phyloP scores from a whole-genome alignment of 1,140 invertebrate species.

The Eciton burchellii region DNA sequence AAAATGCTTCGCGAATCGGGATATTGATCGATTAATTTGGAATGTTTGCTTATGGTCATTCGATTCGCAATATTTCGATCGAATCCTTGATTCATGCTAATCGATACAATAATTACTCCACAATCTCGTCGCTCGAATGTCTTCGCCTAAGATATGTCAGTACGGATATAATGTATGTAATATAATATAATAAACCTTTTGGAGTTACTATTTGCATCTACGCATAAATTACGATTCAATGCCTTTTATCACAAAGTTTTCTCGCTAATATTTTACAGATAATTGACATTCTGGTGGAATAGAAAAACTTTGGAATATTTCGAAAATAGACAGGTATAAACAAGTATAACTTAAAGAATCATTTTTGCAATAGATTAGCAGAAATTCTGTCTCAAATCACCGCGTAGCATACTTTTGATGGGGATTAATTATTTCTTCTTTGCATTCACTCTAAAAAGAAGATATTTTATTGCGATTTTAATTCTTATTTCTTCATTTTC shows the following conservation, averaged over 20 bases:
- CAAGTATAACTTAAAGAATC: not conserved
- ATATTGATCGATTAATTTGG: constrained; percentile 1
- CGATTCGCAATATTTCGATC: constrained; percentile 1
- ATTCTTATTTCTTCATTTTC: too few species aligned
- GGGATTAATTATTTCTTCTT: not conserved
- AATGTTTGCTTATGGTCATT: not conserved
- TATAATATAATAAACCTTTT: constrained; percentile 56
- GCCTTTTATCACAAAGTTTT: not conserved
- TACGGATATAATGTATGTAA: constrained; percentile 55
- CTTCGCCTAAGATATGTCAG: constrained; percentile 20
- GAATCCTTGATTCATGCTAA: not conserved
- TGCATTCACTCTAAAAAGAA: too few species aligned
- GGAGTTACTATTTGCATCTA: constrained; percentile 29
- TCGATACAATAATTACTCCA: too few species aligned
- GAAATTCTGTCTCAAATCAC: not conserved
- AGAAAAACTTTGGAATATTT: too few species aligned
- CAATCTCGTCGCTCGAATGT: constrained; percentile 23
- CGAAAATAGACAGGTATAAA: not conserved
- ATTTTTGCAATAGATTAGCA: constrained; percentile 9
- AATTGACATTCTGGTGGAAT: too few species aligned
- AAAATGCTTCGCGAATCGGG: not conserved
- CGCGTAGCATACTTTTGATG: not conserved
- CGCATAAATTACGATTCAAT: not conserved
- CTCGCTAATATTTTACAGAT: too few species aligned
- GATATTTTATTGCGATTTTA: too few species aligned